A percentile compares a stretch with the other conserved stretches of the same genome.
Conservation (phyloP, 2,797 vertebrate genomes). For the Notolepis coatsorum region DNA sequence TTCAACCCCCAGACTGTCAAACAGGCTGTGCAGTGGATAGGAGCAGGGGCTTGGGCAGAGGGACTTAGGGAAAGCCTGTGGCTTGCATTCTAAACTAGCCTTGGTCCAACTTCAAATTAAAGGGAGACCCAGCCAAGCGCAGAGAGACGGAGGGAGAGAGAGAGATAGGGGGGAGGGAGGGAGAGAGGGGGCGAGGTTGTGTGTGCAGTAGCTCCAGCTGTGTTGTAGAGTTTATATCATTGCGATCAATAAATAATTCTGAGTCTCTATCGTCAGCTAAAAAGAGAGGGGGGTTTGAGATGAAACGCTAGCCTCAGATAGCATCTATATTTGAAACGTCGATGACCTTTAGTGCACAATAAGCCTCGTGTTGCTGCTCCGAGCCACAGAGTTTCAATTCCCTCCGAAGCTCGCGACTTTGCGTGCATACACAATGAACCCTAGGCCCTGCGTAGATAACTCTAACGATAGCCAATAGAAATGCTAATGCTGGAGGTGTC, state of each 20-base stretch:
- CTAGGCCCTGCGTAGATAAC: slow-evolving; percentile 43
- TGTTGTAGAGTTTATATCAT: slow-evolving; percentile 1
- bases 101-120: slow-evolving; percentile 46
- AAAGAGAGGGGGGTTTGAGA: slow-evolving; percentile 28
- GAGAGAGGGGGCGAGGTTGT: no score
- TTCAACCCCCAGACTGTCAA: slow-evolving; percentile 41
- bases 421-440: slow-evolving; percentile 56
- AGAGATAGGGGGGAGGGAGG: slow-evolving; percentile 28
- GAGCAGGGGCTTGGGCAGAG: slow-evolving; percentile 39
- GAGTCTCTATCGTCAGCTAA: slow-evolving; percentile 27
- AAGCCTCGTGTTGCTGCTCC: slow-evolving; percentile 19
- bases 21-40: slow-evolving; percentile 49
- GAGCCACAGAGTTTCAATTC: slow-evolving; percentile 28
- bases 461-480: slow-evolving; percentile 70
- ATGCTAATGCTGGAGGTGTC: slow-evolving; percentile 63
- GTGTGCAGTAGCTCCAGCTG: no score
- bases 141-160: slow-evolving; percentile 3
- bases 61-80: slow-evolving; percentile 40
- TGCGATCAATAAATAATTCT: slow-evolving; percentile 58
- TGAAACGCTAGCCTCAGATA: slow-evolving; percentile 33
- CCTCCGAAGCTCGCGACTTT: slow-evolving; percentile 51
- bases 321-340: slow-evolving; percentile 34
- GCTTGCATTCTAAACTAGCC: slow-evolving; percentile 58
- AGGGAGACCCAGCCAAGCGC: slow-evolving; percentile 27
- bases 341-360: slow-evolving; percentile 32